Conservation (phyloP, 2,888 invertebrate genomes). For the Himalopsyche anomala region DNA sequence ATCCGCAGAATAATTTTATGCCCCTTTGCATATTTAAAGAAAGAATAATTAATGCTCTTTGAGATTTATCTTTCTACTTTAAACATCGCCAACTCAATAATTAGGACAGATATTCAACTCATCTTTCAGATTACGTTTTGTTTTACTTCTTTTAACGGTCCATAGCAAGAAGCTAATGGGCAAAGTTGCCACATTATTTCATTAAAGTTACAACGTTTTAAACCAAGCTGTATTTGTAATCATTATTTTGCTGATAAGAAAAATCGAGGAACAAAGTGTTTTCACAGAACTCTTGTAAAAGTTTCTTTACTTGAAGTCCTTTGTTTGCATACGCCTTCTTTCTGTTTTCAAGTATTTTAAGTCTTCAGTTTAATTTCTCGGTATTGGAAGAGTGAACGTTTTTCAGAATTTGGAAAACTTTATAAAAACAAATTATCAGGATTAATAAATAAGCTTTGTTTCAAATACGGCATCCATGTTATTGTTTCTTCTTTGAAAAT, state of each 20-base stretch:
- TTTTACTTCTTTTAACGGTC: slow-evolving; percentile 14
- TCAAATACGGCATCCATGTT: too few relatives aligned
- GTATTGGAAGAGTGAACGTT: slow-evolving; percentile 4
- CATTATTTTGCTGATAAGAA: slow-evolving; percentile 60
- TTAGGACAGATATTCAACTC: slow-evolving; percentile 20
- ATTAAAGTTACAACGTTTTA: slow-evolving; percentile 58
- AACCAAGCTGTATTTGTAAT: slow-evolving; percentile 59
- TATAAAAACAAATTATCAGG: too few relatives aligned
- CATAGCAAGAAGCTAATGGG: slow-evolving; percentile 55
- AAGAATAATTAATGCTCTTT: slow-evolving; percentile 7
- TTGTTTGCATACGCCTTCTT: slow-evolving; percentile 22
- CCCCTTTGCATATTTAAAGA: slow-evolving; percentile 4
- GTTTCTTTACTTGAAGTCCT: slow-evolving; percentile 44
- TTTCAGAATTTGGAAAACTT: too few relatives aligned
- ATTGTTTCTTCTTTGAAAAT: too few relatives aligned
- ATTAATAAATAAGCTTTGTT: too few relatives aligned
- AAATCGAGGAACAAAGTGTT: slow-evolving; percentile 57
- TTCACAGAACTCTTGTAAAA: slow-evolving; percentile 47
- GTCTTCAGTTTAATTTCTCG: neutral
- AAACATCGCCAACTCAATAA: slow-evolving; percentile 34
- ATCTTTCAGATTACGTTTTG: slow-evolving; percentile 31
- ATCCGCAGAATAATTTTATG: neutral
- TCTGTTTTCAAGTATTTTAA: slow-evolving; percentile 13
- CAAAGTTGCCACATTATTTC: slow-evolving; percentile 61
- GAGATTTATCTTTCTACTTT: slow-evolving; percentile 29